Base-by-base conservation (phyloP, 2,797 vertebrate species). In the Zalophus californianus region DNA sequence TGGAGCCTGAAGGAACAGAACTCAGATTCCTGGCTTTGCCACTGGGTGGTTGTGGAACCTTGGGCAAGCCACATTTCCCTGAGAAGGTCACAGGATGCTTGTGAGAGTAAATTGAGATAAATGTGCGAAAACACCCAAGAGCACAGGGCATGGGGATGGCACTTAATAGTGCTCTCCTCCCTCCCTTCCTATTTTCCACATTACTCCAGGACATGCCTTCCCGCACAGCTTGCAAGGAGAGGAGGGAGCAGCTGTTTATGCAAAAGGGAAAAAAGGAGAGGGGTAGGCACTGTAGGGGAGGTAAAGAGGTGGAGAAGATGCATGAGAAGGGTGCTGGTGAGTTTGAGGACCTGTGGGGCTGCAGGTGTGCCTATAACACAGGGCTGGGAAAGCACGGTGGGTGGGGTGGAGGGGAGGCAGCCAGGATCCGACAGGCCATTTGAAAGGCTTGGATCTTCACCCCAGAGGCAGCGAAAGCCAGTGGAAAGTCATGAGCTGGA, bases 1-100 rank as follows among this genome's bases (percentile, higher is more conserved):
- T 89, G 64, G 78, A 92, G 78, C 52, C 25, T 87, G 72, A 90
- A 92, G 54, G 82, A 86, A 54, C 15, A 64, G 77, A 95, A 90
- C 64, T 93, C 58, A 70, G 41, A 86, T 75, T 62, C 44, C 60
- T 75, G 60, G 52, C 48, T 62, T 90, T 96, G 56, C 29, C 60
- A n/a, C 58, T 88, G 94, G 56, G 25, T 56, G 56, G 12, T 50
- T 95, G 20, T 48, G 35, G 41, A 60, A 73, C 2, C 32, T 62
- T 66, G 52, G 60, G 32, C 48, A 86, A 89, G 56, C 87, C 38
- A 29, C 4, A 56, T 86, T 73, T 93, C 27, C 13, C 66, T 25
- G 52, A 20, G 79, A 38, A 11, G 15, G 72, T 58, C 91, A 44
- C 38, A 80, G 86, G 52, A 60, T 68, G 14, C 66, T 50, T 62